These are phyloP conservation scores for Karalla daura DNA, from an alignment of 2,797 vertebrate genomes.

Conservation along the genomic window DNA sequence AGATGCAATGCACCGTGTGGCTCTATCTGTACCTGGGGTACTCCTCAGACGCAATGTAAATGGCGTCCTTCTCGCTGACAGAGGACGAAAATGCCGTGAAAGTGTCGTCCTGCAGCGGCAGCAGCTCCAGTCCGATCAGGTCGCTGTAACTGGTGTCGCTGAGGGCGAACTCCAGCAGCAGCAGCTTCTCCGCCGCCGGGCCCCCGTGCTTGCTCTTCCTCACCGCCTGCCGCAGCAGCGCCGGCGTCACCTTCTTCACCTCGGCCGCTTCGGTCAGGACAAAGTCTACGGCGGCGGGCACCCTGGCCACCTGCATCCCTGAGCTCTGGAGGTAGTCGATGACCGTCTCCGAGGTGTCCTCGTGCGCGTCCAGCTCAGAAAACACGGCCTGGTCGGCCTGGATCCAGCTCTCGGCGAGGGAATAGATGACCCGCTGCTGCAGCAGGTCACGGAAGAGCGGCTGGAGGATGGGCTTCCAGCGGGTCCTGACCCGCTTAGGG, in stretches of 20 bases:
- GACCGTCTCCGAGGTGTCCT: constrained; percentile 86
- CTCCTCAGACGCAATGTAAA: constrained; percentile 94
- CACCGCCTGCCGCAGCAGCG: constrained; percentile 90
- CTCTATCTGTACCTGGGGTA: constrained; percentile 93
- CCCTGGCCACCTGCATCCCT: constrained; percentile 92
- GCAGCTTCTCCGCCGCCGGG: constrained; percentile 87
- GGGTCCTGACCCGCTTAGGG: constrained; percentile 84
- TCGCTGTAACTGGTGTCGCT: constrained; percentile 92
- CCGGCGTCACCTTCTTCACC: constrained; percentile 89
- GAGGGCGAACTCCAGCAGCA: constrained; percentile 92
- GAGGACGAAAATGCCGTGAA: constrained; percentile 93
- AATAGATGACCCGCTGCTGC: constrained; percentile 89
- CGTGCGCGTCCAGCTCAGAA: constrained; percentile 88
- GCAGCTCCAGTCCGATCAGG: constrained; percentile 94
- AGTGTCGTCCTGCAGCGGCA: constrained; percentile 91
- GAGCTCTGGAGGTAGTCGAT: constrained; percentile 95
- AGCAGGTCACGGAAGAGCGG: constrained; percentile 91
- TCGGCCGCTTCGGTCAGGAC: constrained; percentile 81
- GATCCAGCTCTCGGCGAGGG: constrained; percentile 89
- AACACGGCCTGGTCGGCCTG: constrained; percentile 89
- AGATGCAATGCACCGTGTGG: no score
- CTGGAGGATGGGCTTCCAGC: constrained; percentile 92
- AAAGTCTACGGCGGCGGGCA: constrained; percentile 86
- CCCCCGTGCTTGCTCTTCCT: constrained; percentile 89
- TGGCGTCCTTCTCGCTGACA: constrained; percentile 91